These are phyloP conservation scores for Bombus superbus DNA, from an alignment of 1,140 invertebrate genomes.

Conservation along the genomic window DNA sequence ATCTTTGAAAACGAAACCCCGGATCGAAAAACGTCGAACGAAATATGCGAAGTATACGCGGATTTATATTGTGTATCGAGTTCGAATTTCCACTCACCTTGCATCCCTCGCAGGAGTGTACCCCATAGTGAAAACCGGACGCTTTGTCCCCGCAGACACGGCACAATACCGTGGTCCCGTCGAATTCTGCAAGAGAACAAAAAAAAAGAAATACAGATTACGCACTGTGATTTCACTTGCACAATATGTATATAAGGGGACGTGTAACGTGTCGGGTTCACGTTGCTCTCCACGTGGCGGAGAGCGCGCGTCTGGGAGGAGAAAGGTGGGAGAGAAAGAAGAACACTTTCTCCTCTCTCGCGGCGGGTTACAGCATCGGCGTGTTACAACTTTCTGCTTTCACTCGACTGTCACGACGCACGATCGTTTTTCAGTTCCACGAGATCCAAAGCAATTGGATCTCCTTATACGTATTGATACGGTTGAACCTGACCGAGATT, in stretches of 20 bases:
- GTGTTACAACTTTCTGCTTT: constrained; percentile 83
- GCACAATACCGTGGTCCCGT: constrained; percentile 98
- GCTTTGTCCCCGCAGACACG: constrained; percentile 99
- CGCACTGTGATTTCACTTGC: not conserved
- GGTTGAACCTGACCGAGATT: not conserved
- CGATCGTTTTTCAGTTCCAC: constrained; percentile 16
- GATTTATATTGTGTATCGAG: not conserved
- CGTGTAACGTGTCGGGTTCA: not conserved
- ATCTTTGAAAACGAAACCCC: not conserved
- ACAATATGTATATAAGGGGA: not conserved
- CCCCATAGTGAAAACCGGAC: constrained; percentile 99
- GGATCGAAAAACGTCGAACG: constrained; percentile 3
- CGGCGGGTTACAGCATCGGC: constrained; percentile 80
- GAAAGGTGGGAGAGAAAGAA: constrained; percentile 76
- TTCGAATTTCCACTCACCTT: constrained; percentile 89
- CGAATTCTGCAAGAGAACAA: constrained; percentile 93
- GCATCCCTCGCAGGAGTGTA: constrained; percentile 99
- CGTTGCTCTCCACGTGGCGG: constrained; percentile 49
- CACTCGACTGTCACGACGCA: constrained; percentile 75
- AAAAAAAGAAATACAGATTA: constrained; percentile 80
- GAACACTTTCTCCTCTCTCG: constrained; percentile 81
- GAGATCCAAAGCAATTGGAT: not conserved
- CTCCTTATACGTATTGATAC: not conserved
- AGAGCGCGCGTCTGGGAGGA: constrained; percentile 55
- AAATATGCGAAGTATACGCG: not conserved